These are phyloP conservation scores for Dasyornis broadbenti DNA, from an alignment of 2,113 vertebrate genomes.

Conservation along the genomic window DNA sequence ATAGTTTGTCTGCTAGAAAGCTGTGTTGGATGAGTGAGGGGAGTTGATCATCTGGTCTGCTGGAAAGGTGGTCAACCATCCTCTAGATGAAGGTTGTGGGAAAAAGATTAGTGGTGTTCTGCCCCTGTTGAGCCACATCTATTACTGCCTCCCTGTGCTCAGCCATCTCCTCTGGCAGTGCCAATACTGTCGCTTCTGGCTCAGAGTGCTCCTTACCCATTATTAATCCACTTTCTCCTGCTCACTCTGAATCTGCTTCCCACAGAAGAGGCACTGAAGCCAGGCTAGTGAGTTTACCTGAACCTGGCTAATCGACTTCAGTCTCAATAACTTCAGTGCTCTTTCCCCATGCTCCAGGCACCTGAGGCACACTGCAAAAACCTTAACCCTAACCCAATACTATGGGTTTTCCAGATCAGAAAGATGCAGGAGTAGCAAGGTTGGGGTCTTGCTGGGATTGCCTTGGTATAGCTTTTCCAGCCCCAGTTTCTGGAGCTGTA, in stretches of 20 bases:
- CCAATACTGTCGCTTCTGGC: neutral
- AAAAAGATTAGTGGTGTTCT: neutral
- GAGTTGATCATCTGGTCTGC: neutral
- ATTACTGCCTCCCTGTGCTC: neutral
- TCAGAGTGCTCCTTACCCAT: neutral
- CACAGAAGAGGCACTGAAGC: neutral
- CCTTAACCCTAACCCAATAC: neutral
- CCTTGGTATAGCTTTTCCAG: neutral
- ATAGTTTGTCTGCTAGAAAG: neutral
- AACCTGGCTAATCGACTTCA: neutral
- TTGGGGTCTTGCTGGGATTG: rapidly evolving
- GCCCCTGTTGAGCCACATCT: neutral
- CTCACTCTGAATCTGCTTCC: neutral
- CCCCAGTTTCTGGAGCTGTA: neutral
- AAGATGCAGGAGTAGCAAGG: neutral
- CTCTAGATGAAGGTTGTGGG: neutral
- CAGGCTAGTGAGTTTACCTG: neutral
- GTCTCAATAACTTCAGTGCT: neutral
- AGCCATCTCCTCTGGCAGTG: neutral
- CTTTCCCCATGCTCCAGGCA: neutral
- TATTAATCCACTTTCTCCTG: neutral
- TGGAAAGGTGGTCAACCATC: neutral
- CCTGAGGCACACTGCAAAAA: neutral
- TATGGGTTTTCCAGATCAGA: neutral
- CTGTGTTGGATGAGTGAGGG: neutral